A percentile compares a stretch with the other conserved stretches of the same genome.
Conservation (phyloP, 2,113 vertebrate genomes). For the Anarhynchus alexandrinus region DNA sequence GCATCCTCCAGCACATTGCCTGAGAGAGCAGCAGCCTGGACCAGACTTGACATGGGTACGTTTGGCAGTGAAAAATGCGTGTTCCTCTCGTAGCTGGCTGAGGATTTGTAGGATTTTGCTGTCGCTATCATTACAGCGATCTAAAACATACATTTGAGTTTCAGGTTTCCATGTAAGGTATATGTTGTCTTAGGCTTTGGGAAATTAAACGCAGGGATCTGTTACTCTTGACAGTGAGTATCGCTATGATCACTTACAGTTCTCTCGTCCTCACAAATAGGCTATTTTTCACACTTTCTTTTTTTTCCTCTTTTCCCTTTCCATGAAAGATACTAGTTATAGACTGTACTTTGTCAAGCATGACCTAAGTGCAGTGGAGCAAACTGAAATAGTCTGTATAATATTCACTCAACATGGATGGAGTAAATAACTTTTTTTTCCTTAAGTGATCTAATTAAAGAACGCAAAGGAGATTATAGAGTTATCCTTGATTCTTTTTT, state of each 20-base stretch:
- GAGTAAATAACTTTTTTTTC: background rate
- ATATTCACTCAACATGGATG: background rate
- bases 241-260: background rate
- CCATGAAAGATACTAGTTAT: background rate
- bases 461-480: background rate
- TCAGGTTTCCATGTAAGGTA: background rate
- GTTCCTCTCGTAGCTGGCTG: background rate
- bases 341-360: background rate
- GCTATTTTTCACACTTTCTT: background rate
- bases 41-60: background rate
- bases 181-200: background rate
- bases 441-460: background rate
- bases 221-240: background rate
- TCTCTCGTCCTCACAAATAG: background rate
- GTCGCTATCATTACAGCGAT: background rate
- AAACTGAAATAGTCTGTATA: background rate
- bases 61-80: background rate
- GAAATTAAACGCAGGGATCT: background rate
- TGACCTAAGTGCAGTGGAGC: background rate
- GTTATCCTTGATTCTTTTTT: background rate
- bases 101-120: background rate
- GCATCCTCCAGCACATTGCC: background rate
- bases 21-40: background rate
- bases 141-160: background rate
- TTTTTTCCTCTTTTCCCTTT: background rate